Evolutionary conservation across 2,113 vertebrate genomes (phyloP).

Genomic region (Saguinus imperator): DNA sequence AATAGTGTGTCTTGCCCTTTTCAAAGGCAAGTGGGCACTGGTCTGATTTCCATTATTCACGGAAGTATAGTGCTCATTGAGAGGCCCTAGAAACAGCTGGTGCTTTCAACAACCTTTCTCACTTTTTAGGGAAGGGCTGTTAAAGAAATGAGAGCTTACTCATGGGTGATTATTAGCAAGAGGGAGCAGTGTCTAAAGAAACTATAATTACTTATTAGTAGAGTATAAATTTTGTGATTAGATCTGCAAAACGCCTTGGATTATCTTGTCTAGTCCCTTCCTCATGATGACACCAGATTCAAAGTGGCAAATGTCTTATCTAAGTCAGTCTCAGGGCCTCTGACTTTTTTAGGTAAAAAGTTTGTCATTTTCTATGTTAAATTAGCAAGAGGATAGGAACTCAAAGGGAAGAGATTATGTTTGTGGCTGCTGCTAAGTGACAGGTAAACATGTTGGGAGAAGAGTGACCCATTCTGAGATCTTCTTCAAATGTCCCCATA

Average conservation of each 20-base stretch:
- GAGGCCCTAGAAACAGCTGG: neutral
- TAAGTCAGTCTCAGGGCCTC: neutral
- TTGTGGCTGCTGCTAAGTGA: neutral
- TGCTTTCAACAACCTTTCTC: neutral
- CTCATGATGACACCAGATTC: neutral
- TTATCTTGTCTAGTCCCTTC: neutral
- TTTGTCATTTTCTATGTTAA: constrained; percentile 11
- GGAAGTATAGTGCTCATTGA: neutral
- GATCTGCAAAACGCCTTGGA: neutral
- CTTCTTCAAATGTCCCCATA: neutral
- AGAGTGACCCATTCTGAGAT: neutral
- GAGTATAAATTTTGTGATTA: neutral
- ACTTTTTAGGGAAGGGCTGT: neutral
- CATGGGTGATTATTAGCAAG: neutral
- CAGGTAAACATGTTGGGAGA: neutral
- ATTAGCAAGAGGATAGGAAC: neutral
- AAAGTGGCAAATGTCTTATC: neutral
- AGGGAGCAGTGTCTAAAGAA: constrained; percentile 16
- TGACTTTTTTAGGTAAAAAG: constrained; percentile 15
- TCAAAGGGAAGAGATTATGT: neutral
- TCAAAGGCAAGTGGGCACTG: neutral
- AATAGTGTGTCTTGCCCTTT: neutral
- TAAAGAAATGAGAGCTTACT: neutral
- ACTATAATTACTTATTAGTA: neutral
- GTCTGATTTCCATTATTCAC: constrained; percentile 1